A percentile compares a stretch with the other conserved stretches of the same genome.
Conservation (phyloP, 2,888 invertebrate genomes). For the Volucella zonaria region DNA sequence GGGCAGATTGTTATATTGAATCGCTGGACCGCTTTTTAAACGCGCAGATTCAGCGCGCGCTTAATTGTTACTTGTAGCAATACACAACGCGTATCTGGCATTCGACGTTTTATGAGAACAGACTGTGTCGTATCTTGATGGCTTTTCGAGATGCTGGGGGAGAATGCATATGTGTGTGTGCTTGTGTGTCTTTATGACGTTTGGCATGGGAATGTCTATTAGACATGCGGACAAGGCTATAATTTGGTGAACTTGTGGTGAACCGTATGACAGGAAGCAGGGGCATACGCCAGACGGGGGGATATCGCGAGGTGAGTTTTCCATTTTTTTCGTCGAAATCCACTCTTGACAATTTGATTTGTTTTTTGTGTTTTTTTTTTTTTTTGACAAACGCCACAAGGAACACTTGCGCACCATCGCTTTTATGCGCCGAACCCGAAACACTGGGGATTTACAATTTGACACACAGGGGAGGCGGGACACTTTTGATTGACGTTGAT, state of each 20-base stretch:
- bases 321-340: slow-evolving; percentile 55
- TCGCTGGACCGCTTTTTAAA: slow-evolving; percentile 19
- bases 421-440: not conserved
- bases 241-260: slow-evolving; percentile 60
- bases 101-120: slow-evolving; percentile 70
- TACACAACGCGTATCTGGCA: slow-evolving; percentile 59
- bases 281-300: slow-evolving; percentile 11
- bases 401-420: slow-evolving; percentile 41
- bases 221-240: slow-evolving; percentile 69
- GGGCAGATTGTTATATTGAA: slow-evolving; percentile 5
- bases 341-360: slow-evolving; percentile 70
- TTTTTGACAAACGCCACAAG: slow-evolving; percentile 56
- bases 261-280: not conserved
- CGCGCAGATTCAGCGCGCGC: slow-evolving; percentile 49
- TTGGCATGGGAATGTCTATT: slow-evolving; percentile 65
- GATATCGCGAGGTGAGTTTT: slow-evolving; percentile 18
- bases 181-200: slow-evolving; percentile 47
- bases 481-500: slow-evolving; percentile 71
- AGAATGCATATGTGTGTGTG: slow-evolving; percentile 3
- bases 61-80: slow-evolving; percentile 65
- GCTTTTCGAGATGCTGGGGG: slow-evolving; percentile 15
- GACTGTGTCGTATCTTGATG: slow-evolving; percentile 48
- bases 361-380: slow-evolving; percentile 29
- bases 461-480: slow-evolving; percentile 62
- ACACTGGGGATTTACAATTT: slow-evolving; percentile 65